Evolutionary conservation across 2,888 invertebrate genomes (phyloP), one percentile per base, ranked within the genome.

Genomic region (Mycogona germanica): DNA sequence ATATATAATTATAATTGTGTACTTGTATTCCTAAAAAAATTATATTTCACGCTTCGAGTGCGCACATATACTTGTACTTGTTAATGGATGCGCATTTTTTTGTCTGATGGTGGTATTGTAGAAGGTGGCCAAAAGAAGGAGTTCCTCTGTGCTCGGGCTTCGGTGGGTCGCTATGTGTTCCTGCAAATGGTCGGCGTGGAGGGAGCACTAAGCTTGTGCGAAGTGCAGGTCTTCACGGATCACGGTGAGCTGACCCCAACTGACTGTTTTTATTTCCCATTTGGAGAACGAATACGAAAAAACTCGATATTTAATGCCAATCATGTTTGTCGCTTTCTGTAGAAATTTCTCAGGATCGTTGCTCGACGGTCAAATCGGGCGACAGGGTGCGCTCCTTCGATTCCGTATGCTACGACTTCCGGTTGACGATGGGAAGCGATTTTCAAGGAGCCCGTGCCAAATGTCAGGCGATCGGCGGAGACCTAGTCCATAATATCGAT

Each of bases 111-210:
- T 35, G 12, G 12, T 35, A 12, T n/a, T 23, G 17, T 75, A 80
- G 88, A 88, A 66, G 88, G 89, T 72, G 91, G 89, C n/a, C 79
- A 82, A 14, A 88, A 87, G n/a, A 88, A 85, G 71, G 85, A 86
- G 2, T 87, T 89, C 67, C 80, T 81, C 0, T 92, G 91, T 66
- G 89, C 91, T 0, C 77, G 88, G 37, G 82, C 87, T 1, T 72
- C 91, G 55, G 74, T 84, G 21, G 92, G 92, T 0, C 87, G 91
- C 63, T 85, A 83, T 67, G 89, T 92, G 40, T 88, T 84, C 66
- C 76, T 92, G 57, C 91, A 91, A 66, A 76, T 91, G 53, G 89
- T 89, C 1, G 89, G 91, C 0, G 88, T 89, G 2, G 88, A 89
- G 68, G 88, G 89, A 0, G 87, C 88, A 1, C 71, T 92, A 50